These are phyloP conservation scores for Oreamnos americanus DNA, from an alignment of 2,113 vertebrate genomes.

Conservation along the genomic window DNA sequence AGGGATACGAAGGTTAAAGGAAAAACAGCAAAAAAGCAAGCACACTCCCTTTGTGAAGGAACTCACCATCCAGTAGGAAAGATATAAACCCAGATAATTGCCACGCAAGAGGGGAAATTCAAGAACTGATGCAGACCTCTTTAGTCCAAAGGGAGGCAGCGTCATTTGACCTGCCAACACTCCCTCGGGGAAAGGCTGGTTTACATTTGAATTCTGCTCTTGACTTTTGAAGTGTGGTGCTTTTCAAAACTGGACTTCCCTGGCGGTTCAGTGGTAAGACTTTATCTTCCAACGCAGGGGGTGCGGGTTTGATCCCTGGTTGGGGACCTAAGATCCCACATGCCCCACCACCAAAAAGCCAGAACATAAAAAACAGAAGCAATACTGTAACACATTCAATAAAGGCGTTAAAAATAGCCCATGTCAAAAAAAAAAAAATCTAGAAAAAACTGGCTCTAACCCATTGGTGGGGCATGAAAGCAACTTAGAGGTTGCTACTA, in stretches of 20 bases:
- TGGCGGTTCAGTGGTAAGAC: background rate
- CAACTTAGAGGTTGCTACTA: background rate
- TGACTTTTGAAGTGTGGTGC: background rate
- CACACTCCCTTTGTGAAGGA: background rate
- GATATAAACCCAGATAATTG: background rate
- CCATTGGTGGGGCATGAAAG: background rate
- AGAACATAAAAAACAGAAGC: background rate
- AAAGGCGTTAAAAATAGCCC: background rate
- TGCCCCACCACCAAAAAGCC: background rate
- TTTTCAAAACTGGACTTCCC: background rate
- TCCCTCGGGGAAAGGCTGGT: background rate
- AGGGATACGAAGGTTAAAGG: background rate
- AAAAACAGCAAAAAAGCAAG: background rate
- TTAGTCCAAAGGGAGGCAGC: background rate
- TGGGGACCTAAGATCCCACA: background rate
- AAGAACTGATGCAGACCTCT: background rate
- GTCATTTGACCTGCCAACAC: accelerated
- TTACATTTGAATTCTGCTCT: background rate
- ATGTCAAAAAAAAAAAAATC: background rate
- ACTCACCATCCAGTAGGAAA: background rate
- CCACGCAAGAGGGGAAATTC: background rate
- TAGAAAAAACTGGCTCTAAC: background rate
- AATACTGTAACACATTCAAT: background rate
- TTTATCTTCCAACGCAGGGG: background rate
- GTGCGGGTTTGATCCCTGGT: background rate